Conservation (phyloP, 1,140 invertebrate species). For the Polyergus mexicanus region DNA sequence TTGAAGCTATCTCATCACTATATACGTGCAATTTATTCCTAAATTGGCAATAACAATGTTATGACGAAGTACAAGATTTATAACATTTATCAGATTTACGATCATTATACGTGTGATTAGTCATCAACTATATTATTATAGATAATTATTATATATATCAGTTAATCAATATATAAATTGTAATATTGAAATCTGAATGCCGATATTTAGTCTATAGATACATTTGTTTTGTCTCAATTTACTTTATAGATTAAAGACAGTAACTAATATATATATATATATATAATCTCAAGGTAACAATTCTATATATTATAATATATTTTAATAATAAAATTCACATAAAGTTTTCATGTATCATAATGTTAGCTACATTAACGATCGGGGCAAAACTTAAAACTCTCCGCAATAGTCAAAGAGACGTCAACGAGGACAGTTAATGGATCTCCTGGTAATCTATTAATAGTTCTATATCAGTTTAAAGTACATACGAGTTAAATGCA, state of each 20-base stretch:
- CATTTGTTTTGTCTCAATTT: not conserved
- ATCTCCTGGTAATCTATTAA: not conserved
- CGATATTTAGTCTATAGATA: not conserved
- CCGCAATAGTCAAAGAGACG: not conserved
- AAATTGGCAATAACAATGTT: slow-evolving; percentile 4
- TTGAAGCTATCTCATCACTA: not conserved
- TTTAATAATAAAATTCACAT: not conserved
- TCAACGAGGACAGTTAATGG: not conserved
- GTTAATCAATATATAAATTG: not conserved
- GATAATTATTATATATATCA: slow-evolving; percentile 25
- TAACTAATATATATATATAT: too few species aligned
- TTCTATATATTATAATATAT: slow-evolving; percentile 7
- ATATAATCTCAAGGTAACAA: too few species aligned
- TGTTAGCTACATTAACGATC: not conserved
- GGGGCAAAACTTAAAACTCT: not conserved
- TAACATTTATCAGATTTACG: not conserved
- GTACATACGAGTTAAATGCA: not conserved
- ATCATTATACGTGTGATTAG: not conserved
- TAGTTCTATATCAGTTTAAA: slow-evolving; percentile 9
- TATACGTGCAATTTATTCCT: slow-evolving; percentile 2
- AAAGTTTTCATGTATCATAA: not conserved
- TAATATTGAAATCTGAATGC: not conserved
- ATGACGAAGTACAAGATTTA: not conserved
- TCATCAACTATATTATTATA: too few species aligned
- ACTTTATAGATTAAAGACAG: not conserved